Base-by-base conservation (phyloP, 2,797 vertebrate genomes). In the Alca torda region DNA sequence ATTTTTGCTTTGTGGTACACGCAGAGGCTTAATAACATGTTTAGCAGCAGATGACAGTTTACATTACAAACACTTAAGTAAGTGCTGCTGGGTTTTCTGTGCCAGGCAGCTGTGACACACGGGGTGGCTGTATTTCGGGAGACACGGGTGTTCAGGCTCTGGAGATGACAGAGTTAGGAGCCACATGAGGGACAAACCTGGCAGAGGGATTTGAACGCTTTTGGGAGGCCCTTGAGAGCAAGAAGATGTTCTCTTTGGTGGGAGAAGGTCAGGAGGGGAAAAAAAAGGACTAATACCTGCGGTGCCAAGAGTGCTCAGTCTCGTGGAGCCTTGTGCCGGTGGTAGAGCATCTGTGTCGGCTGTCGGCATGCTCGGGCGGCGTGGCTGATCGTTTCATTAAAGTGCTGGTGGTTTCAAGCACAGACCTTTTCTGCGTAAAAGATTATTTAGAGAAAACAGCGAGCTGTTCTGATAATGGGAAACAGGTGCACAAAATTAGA, bases 31-130 rank as follows among this genome's bases (percentile, higher is more conserved):
- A 83, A 80, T 86, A 67, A 67, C 63, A 63, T 67, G 92, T 91
- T 93, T 77, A 54, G 90, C 73, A 91, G 85, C 57, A 81, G 86
- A 51, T 90, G 85, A 91, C 90, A 85, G 85, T 53, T 65, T 30
- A 14, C 45, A 20, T 75, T 72, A 3, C 60, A 59, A 84, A 83
- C 82, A 43, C 80, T 64, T 16, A 6, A 68, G 69, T 57, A 51
- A 30, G 54, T 30, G 86, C 90, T 77, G 85, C 72, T 1, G 76
- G 51, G 45, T 54, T 28, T 57, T 56, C 63, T 33, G 73, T 45
- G 80, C 88, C 57, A 70, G 81, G 75, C 75, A 83, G 88, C 88
- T 83, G 88, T 20, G 75, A 23, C 14, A n/a, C 10, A 6, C 1
- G 4, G 72, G 4, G 75, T 21, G 67, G 59, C 57, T 15, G 12